phyloP scores from a whole-genome alignment of 2,888 invertebrate species.

The Acleris emargana region DNA sequence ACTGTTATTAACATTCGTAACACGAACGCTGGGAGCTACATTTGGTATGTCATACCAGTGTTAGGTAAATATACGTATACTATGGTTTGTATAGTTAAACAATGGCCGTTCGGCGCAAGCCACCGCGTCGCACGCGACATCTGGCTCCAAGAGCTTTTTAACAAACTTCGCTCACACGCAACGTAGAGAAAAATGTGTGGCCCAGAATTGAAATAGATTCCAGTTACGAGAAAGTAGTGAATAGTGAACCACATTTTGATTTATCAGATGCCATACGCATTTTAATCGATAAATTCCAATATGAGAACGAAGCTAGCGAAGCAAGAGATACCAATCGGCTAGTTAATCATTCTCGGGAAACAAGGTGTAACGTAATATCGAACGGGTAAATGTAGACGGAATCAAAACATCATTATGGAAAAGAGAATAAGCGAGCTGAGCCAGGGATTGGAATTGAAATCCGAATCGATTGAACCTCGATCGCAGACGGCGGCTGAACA shows the following conservation, averaged over 20 bases:
- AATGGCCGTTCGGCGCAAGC: constrained; percentile 47
- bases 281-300: constrained; percentile 18
- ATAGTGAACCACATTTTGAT: constrained; percentile 16
- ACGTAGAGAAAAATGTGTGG: constrained; percentile 46
- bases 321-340: constrained; percentile 20
- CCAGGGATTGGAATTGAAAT: constrained; percentile 43
- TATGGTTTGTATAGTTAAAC: constrained; percentile 40
- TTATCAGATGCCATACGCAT: constrained; percentile 11
- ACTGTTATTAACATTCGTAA: constrained; percentile 46
- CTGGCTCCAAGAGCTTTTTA: constrained; percentile 52
- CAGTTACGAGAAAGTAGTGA: constrained; percentile 27
- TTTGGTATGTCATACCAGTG: constrained; percentile 45
- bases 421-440: constrained; percentile 41
- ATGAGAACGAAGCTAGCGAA: constrained; percentile 14
- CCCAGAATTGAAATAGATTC: constrained; percentile 44
- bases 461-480: constrained; percentile 34
- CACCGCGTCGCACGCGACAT: constrained; percentile 48
- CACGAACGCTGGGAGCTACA: constrained; percentile 49
- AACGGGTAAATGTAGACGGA: constrained; percentile 23
- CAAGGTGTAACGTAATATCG: neutral
- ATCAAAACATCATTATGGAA: constrained; percentile 57
- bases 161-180: constrained; percentile 53
- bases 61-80: constrained; percentile 45
- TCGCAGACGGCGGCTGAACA: constrained; percentile 26
- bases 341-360: constrained; percentile 2